Percentiles rank a stretch among this genome's conserved stretches.
Evolutionary conservation across 2,888 invertebrate species (phyloP).

Genomic region (Callimorpha dominula): DNA sequence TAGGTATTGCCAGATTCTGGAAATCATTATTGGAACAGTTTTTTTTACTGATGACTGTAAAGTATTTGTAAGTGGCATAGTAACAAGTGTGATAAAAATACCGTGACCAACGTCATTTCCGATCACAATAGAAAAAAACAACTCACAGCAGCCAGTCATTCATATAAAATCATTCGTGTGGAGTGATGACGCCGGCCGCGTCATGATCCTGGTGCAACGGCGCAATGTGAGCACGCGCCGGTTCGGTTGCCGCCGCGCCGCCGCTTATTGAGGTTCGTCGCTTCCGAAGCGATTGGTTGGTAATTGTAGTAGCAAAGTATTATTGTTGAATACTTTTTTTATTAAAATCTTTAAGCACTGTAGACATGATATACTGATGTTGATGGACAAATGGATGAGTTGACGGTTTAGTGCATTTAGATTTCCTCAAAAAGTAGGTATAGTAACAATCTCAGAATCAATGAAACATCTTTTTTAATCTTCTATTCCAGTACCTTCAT

Average conservation of each 20-base stretch:
- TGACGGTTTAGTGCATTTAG: neutral
- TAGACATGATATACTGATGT: neutral
- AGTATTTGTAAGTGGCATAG: neutral
- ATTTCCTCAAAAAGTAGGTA: too few relatives aligned
- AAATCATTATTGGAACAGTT: neutral
- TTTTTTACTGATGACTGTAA: neutral
- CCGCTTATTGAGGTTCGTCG: neutral
- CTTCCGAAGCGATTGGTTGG: neutral
- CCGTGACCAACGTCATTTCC: neutral
- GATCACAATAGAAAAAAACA: constrained; percentile 3
- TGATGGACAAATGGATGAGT: neutral
- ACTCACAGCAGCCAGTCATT: constrained; percentile 10
- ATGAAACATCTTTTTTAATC: too few relatives aligned
- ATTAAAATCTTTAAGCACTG: neutral
- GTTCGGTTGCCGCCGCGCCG: constrained; percentile 12
- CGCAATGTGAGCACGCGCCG: constrained; percentile 33
- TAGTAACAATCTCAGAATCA: too few relatives aligned
- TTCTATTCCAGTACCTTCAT: too few relatives aligned
- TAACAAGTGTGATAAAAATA: neutral
- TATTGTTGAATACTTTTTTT: neutral
- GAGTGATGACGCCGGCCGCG: constrained; percentile 17
- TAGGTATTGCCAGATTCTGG: neutral
- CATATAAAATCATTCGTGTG: constrained; percentile 20
- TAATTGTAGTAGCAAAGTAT: neutral
- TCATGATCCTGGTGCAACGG: constrained; percentile 34